These are phyloP conservation scores for Silurus asotus DNA, from an alignment of 2,113 vertebrate genomes.

Conservation along the genomic window DNA sequence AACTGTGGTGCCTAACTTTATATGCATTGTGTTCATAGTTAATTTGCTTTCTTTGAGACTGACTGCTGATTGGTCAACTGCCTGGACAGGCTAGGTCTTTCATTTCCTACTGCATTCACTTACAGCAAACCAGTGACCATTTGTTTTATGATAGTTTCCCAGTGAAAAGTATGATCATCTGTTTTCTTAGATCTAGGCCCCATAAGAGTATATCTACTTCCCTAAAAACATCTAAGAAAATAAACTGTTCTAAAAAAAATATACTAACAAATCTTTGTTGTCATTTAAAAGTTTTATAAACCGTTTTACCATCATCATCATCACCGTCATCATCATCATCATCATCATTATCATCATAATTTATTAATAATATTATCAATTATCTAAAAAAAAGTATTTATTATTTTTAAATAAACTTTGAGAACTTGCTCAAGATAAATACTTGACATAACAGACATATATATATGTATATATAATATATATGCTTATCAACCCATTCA, in stretches of 20 bases:
- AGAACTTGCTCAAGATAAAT: neutral
- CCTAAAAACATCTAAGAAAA: neutral
- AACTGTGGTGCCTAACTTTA: neutral
- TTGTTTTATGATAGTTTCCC: neutral
- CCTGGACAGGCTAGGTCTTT: neutral
- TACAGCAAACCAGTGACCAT: neutral
- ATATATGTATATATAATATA: neutral
- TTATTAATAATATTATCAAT: no score
- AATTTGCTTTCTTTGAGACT: neutral
- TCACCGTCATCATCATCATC: neutral
- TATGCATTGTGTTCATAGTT: neutral
- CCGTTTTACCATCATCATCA: neutral
- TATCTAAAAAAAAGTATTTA: no score
- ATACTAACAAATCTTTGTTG: neutral
- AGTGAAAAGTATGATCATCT: neutral
- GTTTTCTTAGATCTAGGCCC: neutral
- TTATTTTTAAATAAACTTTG: neutral
- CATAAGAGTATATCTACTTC: neutral
- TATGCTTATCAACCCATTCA: neutral
- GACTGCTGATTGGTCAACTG: neutral
- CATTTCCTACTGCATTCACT: neutral
- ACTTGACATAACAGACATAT: neutral
- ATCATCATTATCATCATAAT: no score
- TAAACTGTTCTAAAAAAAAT: neutral
- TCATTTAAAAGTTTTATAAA: neutral